phyloP scores from a whole-genome alignment of 2,797 vertebrate species.

The Cephalopachus bancanus region DNA sequence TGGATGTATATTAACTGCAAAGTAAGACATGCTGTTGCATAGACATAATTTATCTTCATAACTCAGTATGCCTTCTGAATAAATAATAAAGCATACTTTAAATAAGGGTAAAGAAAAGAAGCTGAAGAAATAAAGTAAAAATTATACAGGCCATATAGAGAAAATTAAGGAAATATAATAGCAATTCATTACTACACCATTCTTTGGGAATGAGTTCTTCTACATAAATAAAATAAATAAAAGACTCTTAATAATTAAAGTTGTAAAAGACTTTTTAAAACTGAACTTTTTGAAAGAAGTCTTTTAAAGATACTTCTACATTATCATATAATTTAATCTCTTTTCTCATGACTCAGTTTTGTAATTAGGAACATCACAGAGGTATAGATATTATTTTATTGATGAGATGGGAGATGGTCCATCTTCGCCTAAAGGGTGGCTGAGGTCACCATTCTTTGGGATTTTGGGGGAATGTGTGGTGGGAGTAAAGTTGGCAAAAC shows the following conservation, averaged over 20 bases:
- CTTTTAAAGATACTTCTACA: conserved; percentile 13
- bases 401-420: neutral
- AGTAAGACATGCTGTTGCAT: neutral
- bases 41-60: conserved; percentile 45
- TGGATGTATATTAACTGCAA: conserved; percentile 21
- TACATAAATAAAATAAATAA: neutral
- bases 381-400: neutral
- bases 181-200: neutral
- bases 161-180: conserved; percentile 6
- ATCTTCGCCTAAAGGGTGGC: neutral
- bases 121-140: conserved; percentile 29
- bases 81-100: conserved; percentile 32
- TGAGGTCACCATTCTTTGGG: too few species aligned
- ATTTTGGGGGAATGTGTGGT: neutral
- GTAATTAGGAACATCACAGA: neutral
- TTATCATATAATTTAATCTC: neutral
- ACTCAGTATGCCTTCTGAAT: neutral
- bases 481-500: neutral
- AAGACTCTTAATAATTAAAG: neutral
- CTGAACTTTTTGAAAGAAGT: neutral
- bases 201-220: neutral
- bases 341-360: neutral
- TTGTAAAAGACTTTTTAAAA: neutral
- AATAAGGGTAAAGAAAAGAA: conserved; percentile 26
- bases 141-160: neutral